Evolutionary conservation across 2,797 vertebrate species (phyloP), one percentile per base, ranked within the genome.

Genomic region (Telmatherina bonti): DNA sequence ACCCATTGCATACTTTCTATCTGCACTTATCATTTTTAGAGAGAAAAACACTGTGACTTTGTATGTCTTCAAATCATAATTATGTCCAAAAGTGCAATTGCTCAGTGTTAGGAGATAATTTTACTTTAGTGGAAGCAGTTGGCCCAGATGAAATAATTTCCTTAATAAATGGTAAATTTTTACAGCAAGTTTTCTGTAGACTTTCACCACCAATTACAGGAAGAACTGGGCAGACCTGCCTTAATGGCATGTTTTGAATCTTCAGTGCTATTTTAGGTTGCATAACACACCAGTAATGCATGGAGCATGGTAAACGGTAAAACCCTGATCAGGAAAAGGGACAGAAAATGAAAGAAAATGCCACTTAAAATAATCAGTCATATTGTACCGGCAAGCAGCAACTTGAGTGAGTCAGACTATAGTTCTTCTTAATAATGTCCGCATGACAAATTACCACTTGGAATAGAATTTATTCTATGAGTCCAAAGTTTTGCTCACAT

Each of bases 1-100:
- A 60, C 9, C 49, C 55, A n/a, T 49, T 67, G 26, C 52, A 67
- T 56, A 31, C 38, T 13, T 12, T 56, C 2, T 15, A 24, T 57
- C 31, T 38, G 45, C n/a, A n/a, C 43, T 35, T 3, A 63, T 33
- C 13, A 52, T 18, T 63, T 9, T 61, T 24, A 20, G 9, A 49
- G 22, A 49, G 9, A 22, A 22, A 49, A 49, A 22, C 45, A 49
- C 15, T 47, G 41, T 45, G 16, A 18, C 41, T 45, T 45, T 45
- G 18, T 12, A n/a, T 47, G 41, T 33, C 0, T 11, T 33, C 29
- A 12, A n/a, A n/a, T n/a, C n/a, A n/a, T n/a, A n/a, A n/a, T n/a
- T n/a, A n/a, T 1, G 18, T 18, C 27, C 30, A 6, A 33, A 7
- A 33, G 3, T 30, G 30, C 6, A 30, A 30, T 30, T 3, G 6